Percentiles rank a stretch among this genome's conserved stretches.
Conservation (phyloP, 2,797 vertebrate genomes). For the Centroberyx gerrardi region DNA sequence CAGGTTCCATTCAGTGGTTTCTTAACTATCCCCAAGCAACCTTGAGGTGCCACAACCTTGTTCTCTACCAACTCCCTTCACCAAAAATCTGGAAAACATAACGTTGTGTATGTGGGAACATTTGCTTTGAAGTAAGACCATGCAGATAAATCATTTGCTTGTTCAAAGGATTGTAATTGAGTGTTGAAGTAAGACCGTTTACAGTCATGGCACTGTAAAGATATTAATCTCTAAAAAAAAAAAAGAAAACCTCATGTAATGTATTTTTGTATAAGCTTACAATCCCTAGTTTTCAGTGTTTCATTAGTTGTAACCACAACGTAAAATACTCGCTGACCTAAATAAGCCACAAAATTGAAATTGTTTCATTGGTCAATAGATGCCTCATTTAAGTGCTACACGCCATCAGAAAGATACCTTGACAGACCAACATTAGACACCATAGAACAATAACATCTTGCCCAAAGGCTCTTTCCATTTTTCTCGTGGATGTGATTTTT, state of each 20-base stretch:
- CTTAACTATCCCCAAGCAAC: not conserved
- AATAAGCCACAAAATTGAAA: conserved; percentile 13
- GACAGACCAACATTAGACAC: too few relatives aligned
- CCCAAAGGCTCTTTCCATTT: too few relatives aligned
- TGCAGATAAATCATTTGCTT: conserved; percentile 36
- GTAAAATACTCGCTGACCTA: not conserved
- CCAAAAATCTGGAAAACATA: conserved; percentile 40
- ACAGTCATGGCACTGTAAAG: conserved; percentile 17
- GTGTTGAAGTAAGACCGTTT: conserved; percentile 23
- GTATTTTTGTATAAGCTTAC: not conserved
- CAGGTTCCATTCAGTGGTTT: conserved; percentile 12
- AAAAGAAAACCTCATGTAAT: not conserved
- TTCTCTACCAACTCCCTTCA: not conserved
- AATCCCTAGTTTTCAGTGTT: conserved; percentile 18
- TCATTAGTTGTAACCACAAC: conserved; percentile 38
- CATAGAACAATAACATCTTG: too few relatives aligned
- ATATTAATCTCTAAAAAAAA: not conserved
- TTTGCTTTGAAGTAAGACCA: conserved; percentile 39
- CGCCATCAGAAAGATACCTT: too few relatives aligned
- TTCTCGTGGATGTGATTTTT: too few relatives aligned
- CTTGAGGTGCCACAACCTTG: conserved; percentile 2
- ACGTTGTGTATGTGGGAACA: conserved; percentile 8
- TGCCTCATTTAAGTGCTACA: too few relatives aligned
- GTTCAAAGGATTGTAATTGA: conserved; percentile 29
- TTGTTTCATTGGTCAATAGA: not conserved